Conservation (phyloP, 1,140 invertebrate genomes). For the Subanguina moxae region DNA sequence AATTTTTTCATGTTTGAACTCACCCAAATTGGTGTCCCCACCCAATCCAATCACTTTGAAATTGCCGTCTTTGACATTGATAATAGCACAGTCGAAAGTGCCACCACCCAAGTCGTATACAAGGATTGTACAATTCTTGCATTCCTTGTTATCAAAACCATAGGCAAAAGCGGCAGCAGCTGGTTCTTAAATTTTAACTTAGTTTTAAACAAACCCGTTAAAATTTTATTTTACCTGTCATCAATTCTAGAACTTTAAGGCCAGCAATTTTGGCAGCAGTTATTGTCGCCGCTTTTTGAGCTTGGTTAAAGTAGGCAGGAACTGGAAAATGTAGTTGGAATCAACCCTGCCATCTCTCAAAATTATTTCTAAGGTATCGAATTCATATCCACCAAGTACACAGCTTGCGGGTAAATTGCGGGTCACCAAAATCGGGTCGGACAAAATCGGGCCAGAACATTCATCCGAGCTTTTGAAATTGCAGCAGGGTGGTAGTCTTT, state of each 20-base stretch:
- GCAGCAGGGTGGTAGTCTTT: too few relatives aligned
- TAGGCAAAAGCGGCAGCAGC: conserved; percentile 4
- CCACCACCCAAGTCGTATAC: conserved; percentile 5
- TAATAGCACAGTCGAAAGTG: background rate
- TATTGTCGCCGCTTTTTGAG: background rate
- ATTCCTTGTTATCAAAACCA: background rate
- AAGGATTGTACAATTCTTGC: background rate
- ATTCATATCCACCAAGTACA: too few relatives aligned
- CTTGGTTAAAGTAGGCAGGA: conserved; percentile 1
- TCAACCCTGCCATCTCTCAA: too few relatives aligned
- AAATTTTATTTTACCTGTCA: background rate
- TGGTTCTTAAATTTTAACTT: background rate
- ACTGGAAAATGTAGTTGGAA: background rate
- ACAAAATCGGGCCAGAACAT: too few relatives aligned
- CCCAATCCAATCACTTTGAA: too few relatives aligned
- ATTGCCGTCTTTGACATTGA: background rate
- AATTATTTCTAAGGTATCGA: too few relatives aligned
- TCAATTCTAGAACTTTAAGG: conserved; percentile 1
- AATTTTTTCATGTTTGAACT: too few relatives aligned
- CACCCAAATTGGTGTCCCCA: too few relatives aligned
- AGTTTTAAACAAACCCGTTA: too few relatives aligned
- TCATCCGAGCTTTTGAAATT: too few relatives aligned
- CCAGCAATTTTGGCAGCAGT: background rate
- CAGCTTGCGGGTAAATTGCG: too few relatives aligned
- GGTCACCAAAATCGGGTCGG: too few relatives aligned